Percentiles rank a stretch among this genome's conserved stretches.
These are phyloP conservation scores for Allobates femoralis DNA, from an alignment of 2,797 vertebrate genomes.

Conservation along the genomic window DNA sequence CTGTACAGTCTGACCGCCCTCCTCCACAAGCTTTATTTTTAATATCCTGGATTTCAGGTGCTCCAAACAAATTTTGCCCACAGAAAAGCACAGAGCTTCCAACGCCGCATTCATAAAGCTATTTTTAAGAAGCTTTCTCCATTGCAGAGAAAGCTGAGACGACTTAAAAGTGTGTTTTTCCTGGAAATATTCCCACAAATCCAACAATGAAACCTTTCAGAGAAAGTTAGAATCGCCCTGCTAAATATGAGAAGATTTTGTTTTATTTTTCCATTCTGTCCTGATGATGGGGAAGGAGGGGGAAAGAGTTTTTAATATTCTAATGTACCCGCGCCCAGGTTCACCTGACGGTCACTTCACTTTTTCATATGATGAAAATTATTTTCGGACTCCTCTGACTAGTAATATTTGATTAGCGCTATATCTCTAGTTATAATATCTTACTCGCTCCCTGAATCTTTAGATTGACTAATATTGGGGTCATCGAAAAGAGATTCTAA, in stretches of 20 bases:
- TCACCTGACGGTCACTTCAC: slow-evolving; percentile 33
- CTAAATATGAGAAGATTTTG: slow-evolving; percentile 46
- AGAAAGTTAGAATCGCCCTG: slow-evolving; percentile 23
- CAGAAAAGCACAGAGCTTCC: slow-evolving; percentile 1
- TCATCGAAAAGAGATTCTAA: not conserved
- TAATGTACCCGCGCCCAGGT: slow-evolving; percentile 8
- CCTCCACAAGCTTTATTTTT: slow-evolving; percentile 23
- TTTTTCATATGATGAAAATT: slow-evolving; percentile 29
- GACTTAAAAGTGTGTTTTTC: slow-evolving; percentile 62
- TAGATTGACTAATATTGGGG: not conserved
- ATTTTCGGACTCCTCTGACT: not conserved
- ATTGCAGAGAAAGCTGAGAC: slow-evolving; percentile 54
- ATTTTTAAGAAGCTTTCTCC: slow-evolving; percentile 34
- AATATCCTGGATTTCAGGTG: slow-evolving; percentile 18
- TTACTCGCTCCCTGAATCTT: not conserved
- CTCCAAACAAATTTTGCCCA: slow-evolving; percentile 16
- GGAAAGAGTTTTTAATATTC: slow-evolving; percentile 24
- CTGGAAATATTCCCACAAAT: slow-evolving; percentile 54
- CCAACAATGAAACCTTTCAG: slow-evolving; percentile 61
- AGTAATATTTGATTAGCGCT: slow-evolving; percentile 22
- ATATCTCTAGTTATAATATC: not conserved
- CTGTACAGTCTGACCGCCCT: not conserved
- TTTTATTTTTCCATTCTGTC: slow-evolving; percentile 37
- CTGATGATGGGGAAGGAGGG: slow-evolving; percentile 35
- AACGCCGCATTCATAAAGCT: slow-evolving; percentile 25